phyloP scores from a whole-genome alignment of 2,888 invertebrate species.

The Ceraclea dissimilis region DNA sequence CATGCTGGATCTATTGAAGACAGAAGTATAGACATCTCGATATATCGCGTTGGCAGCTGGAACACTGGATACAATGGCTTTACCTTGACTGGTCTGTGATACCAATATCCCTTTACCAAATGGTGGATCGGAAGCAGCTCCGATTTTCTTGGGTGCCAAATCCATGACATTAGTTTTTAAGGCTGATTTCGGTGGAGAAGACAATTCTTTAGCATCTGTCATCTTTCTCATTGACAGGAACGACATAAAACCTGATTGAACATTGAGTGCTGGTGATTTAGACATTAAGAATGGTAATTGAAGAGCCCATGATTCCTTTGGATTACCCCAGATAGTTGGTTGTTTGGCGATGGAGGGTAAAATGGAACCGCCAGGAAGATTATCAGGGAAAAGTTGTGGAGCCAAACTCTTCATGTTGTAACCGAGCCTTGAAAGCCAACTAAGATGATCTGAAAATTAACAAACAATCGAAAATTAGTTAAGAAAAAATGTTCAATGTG shows the following conservation, averaged over 20 bases:
- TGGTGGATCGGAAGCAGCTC: conserved; percentile 79
- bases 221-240: conserved; percentile 73
- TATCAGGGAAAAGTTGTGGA: conserved; percentile 74
- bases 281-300: conserved; percentile 56
- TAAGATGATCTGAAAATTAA: conserved; percentile 61
- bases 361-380: conserved; percentile 58
- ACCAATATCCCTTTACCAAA: conserved; percentile 83
- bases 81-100: conserved; percentile 68
- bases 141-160: conserved; percentile 65
- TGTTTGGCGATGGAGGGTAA: conserved; percentile 55
- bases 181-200: conserved; percentile 72
- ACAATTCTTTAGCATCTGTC: conserved; percentile 66
- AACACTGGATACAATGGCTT: conserved; percentile 78
- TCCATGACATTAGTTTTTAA: conserved; percentile 72
- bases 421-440: conserved; percentile 79
- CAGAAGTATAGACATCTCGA: conserved; percentile 85
- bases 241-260: conserved; percentile 78
- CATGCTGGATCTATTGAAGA: conserved; percentile 82
- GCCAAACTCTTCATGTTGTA: conserved; percentile 79
- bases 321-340: conserved; percentile 49
- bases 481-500: not conserved
- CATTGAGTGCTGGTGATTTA: conserved; percentile 59
- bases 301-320: conserved; percentile 45
- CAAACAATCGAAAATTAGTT: not conserved
- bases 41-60: conserved; percentile 87